phyloP scores from a whole-genome alignment of 1,140 invertebrate genomes.

The Neotoxoptera formosana region DNA sequence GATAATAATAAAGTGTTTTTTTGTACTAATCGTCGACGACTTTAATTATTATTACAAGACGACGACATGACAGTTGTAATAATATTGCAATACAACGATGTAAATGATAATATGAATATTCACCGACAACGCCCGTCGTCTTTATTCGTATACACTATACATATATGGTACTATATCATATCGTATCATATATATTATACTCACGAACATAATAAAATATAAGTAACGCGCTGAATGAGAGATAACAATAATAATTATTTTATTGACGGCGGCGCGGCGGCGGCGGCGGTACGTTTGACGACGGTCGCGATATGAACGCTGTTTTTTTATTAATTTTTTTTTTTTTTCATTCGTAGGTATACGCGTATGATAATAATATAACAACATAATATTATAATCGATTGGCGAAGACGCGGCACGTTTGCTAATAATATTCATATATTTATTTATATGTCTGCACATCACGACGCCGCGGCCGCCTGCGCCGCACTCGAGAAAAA shows the following conservation, averaged over 20 bases:
- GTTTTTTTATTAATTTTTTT: neutral
- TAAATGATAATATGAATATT: conserved; percentile 6
- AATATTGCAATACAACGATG: neutral
- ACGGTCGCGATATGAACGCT: neutral
- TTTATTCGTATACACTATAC: neutral
- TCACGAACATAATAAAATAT: no score
- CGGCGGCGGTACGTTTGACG: conserved; percentile 19
- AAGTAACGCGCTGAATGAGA: neutral
- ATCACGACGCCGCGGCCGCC: no score
- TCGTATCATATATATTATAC: neutral
- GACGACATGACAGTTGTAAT: conserved; percentile 8
- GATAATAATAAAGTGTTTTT: neutral
- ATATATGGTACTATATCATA: no score
- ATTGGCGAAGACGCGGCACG: neutral
- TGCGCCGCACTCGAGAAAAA: neutral
- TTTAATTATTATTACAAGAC: no score
- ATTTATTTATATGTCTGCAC: neutral
- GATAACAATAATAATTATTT: neutral
- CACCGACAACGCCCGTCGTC: neutral
- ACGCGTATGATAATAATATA: neutral
- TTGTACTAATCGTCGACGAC: neutral
- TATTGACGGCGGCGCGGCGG: neutral
- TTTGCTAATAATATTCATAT: neutral
- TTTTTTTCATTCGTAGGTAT: neutral
- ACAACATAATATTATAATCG: neutral